Conservation (phyloP, 2,888 invertebrate genomes). For the Gasteruption jaculator region DNA sequence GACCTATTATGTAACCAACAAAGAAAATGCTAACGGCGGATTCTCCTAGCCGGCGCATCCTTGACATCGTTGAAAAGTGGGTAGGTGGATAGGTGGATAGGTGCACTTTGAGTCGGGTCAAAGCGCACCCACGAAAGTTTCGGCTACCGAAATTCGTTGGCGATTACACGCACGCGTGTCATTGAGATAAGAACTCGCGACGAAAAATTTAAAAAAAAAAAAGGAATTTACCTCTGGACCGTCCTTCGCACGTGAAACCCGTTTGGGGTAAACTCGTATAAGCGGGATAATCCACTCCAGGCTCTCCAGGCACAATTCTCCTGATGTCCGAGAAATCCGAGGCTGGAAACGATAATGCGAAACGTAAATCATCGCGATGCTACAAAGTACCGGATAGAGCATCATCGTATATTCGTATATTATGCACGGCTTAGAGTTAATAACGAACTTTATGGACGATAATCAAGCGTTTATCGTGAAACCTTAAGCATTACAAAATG, state of each 20-base stretch:
- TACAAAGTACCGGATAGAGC: no score
- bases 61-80: conserved; percentile 44
- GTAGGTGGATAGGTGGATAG: background rate
- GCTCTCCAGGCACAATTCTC: conserved; percentile 64
- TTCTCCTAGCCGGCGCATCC: conserved; percentile 33
- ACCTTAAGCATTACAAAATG: no score
- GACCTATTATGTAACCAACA: conserved; percentile 44
- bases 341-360: no score
- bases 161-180: background rate
- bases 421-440: no score
- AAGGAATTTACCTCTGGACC: conserved; percentile 55
- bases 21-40: conserved; percentile 37
- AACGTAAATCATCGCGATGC: no score
- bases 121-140: background rate
- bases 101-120: background rate
- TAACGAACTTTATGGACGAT: no score
- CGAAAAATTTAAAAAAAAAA: no score
- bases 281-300: conserved; percentile 64
- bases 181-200: no score
- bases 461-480: no score
- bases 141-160: background rate
- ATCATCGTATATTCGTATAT: no score
- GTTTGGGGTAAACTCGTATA: conserved; percentile 59
- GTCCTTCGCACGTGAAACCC: conserved; percentile 60
- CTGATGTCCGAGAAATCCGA: conserved; percentile 57